Percentiles rank a stretch among this genome's conserved stretches.
These are phyloP conservation scores for Pseudoatta argentina DNA, from an alignment of 1,140 invertebrate genomes.

Conservation along the genomic window DNA sequence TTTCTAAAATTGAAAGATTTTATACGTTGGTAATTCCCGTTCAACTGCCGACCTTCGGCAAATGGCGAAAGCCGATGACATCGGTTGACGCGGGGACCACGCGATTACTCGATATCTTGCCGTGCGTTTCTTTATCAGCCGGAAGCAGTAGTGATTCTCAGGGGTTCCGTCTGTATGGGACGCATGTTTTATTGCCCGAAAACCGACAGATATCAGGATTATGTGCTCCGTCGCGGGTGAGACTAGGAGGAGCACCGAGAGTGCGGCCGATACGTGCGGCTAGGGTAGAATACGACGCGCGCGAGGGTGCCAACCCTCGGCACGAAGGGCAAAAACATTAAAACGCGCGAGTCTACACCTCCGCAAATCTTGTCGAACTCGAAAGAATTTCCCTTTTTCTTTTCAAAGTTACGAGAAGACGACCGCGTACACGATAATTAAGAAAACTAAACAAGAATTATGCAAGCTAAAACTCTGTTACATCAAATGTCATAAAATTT, in stretches of 20 bases:
- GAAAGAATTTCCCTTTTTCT: neutral
- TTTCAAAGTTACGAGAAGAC: neutral
- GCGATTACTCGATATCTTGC: conserved; percentile 76
- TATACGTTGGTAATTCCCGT: neutral
- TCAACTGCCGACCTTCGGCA: neutral
- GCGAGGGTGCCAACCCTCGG: conserved; percentile 31
- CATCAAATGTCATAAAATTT: neutral
- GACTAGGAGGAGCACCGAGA: conserved; percentile 28
- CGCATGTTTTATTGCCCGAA: conserved; percentile 87
- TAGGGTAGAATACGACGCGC: conserved; percentile 43
- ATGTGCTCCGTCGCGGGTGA: conserved; percentile 79
- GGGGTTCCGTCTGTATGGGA: conserved; percentile 75
- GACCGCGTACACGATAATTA: neutral
- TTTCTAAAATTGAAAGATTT: neutral
- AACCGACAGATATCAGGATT: conserved; percentile 87
- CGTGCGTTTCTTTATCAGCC: conserved; percentile 84
- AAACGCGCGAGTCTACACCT: conserved; percentile 40
- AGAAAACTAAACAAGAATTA: neutral
- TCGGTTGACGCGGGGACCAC: conserved; percentile 71
- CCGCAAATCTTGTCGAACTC: conserved; percentile 36
- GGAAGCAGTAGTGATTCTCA: conserved; percentile 80
- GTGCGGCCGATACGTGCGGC: conserved; percentile 33
- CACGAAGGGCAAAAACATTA: conserved; percentile 42
- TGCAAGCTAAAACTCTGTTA: neutral
- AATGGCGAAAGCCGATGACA: conserved; percentile 43